phyloP scores from a whole-genome alignment of 2,113 vertebrate genomes.

The Plecturocebus donacophilus region DNA sequence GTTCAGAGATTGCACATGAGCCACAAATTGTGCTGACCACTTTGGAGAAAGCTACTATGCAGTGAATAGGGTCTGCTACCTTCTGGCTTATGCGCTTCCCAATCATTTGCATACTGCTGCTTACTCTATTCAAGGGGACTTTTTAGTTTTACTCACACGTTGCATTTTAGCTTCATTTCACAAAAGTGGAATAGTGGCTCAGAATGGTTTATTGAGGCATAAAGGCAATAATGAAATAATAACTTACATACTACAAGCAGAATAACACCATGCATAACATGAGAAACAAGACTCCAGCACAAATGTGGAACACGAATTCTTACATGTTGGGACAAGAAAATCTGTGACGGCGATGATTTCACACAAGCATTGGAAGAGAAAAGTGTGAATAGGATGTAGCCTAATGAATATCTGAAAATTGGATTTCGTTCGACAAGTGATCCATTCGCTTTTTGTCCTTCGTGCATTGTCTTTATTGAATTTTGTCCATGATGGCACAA shows the following conservation, averaged over 20 bases:
- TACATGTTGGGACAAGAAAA: neutral
- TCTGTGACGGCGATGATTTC: neutral
- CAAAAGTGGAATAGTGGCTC: neutral
- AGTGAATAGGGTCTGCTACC: neutral
- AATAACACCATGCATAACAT: neutral
- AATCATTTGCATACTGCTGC: no score
- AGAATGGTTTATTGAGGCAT: neutral
- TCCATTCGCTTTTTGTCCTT: neutral
- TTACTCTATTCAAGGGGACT: neutral
- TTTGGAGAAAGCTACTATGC: neutral
- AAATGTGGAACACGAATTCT: neutral
- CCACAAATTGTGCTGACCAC: neutral
- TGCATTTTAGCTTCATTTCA: neutral
- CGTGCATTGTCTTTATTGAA: neutral
- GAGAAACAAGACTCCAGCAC: neutral
- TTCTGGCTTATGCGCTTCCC: neutral
- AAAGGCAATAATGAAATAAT: neutral
- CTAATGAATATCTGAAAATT: neutral
- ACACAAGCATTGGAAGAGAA: neutral
- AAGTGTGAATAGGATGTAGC: neutral
- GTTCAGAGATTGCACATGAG: neutral
- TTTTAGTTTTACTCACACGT: neutral
- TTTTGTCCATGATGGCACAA: neutral
- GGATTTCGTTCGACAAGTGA: neutral
- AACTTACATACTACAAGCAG: rapidly evolving